Percentiles rank a stretch among this genome's conserved stretches.
phyloP scores from a whole-genome alignment of 2,797 vertebrate genomes.

The Pangasius sanitwongsei region DNA sequence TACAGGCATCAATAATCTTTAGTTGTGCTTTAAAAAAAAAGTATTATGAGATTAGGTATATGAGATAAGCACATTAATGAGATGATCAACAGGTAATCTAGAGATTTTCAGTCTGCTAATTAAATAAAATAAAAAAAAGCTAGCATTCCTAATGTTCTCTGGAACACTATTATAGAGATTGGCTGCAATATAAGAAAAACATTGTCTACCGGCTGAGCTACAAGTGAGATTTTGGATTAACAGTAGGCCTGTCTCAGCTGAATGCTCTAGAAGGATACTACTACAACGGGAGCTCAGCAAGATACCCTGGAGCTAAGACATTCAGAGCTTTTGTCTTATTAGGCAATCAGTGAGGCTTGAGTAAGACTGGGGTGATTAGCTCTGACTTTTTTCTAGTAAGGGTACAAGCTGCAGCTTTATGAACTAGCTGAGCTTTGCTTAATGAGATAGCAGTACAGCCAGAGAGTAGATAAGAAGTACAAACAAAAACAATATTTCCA shows the following conservation, averaged over 20 bases:
- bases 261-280: not conserved
- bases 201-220: not conserved
- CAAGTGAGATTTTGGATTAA: not conserved
- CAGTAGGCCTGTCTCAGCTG: not conserved
- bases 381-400: not conserved
- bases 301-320: not conserved
- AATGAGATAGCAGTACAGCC: not conserved
- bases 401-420: not conserved
- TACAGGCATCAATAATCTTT: not conserved
- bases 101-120: not conserved
- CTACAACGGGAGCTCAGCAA: not conserved
- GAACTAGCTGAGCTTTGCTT: not conserved
- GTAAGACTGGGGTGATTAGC: not conserved
- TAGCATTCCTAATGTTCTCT: not conserved
- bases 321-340: not conserved
- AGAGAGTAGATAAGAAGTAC: not conserved
- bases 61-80: not conserved
- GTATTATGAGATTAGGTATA: not conserved
- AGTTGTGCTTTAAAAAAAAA: not conserved
- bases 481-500: not conserved
- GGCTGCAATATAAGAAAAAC: not conserved
- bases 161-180: conserved; percentile 2
- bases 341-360: not conserved
- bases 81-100: not conserved
- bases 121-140: not conserved